Base-by-base conservation (phyloP, 2,888 invertebrate species). In the Hofmannophila pseudospretella region DNA sequence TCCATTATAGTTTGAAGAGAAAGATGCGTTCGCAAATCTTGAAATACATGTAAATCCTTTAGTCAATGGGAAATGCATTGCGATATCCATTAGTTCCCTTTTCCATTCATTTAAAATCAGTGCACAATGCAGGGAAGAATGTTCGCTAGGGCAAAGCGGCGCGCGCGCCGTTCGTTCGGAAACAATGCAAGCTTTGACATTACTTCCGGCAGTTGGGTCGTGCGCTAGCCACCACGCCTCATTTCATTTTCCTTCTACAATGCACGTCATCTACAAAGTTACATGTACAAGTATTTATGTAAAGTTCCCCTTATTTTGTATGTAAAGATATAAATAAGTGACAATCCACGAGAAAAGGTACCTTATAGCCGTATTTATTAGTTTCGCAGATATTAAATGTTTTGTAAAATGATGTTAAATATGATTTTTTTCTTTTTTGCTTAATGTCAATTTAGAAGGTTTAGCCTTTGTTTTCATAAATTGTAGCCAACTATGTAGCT, bases 141-240 rank as follows among this genome's bases (percentile, higher is more conserved):
- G 65, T 55, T 51, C 55, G 51, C 54, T 54, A 49, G 16, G 54
- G 42, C 32, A 42, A 34, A 46, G 50, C 42, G 49, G 55, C 61
- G 65, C 62, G 46, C 41, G 58, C 58, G 39, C 43, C 42, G 44
- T 37, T 45, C 49, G 49, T 47, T 40, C 50, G 61, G 66, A 67
- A 69, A 74, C 73, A 75, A 73, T 71, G 67, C 63, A 62, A 65
- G 70, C 69, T 67, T 67, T 62, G 66, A 67, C 71, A 68, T 80
- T 80, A 78, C 51, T 81, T 76, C 72, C 75, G 74, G 70, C 56
- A 65, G 70, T 73, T 79, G 70, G 58, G 48, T 46, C 49, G 42
- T 41, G 34, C 55, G 51, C 55, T 59, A 51, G 56, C 53, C 53
- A 44, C 41, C 52, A 71, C 64, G 75, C 58, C 61, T 76, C 76